Conservation (phyloP, 2,113 vertebrate species). For the Pedetes capensis region DNA sequence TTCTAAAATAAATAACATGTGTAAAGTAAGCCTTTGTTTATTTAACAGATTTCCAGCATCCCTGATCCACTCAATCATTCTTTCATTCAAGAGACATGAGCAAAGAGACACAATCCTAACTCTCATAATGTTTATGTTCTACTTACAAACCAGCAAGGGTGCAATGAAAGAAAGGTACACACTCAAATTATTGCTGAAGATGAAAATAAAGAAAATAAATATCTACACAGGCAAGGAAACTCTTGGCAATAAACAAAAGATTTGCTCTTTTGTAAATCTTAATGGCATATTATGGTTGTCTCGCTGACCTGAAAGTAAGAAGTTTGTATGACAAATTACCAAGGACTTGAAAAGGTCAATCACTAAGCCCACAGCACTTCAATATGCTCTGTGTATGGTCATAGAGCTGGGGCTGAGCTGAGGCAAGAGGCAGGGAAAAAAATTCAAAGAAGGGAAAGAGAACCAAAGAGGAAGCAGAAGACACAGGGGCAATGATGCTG, state of each 20-base stretch:
- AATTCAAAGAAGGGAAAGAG: not conserved
- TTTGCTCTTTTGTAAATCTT: not conserved
- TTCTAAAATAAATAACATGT: not conserved
- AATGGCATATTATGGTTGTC: not conserved
- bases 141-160: not conserved
- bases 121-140: not conserved
- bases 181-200: not conserved
- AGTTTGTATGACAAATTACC: not conserved
- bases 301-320: not conserved
- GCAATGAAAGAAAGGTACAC: not conserved
- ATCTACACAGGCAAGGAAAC: not conserved
- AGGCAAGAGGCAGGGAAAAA: not conserved
- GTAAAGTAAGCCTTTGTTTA: not conserved
- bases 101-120: not conserved
- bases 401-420: no score
- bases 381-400: fast-evolving
- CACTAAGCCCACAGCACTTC: not conserved
- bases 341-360: not conserved
- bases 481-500: not conserved
- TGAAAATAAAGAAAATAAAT: slow-evolving; percentile 25
- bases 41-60: slow-evolving; percentile 18
- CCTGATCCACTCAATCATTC: not conserved
- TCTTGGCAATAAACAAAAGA: not conserved
- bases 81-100: not conserved
- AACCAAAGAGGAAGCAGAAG: not conserved